These are phyloP conservation scores for Dermatemys mawii DNA, from an alignment of 2,113 vertebrate species.

Conservation along the genomic window DNA sequence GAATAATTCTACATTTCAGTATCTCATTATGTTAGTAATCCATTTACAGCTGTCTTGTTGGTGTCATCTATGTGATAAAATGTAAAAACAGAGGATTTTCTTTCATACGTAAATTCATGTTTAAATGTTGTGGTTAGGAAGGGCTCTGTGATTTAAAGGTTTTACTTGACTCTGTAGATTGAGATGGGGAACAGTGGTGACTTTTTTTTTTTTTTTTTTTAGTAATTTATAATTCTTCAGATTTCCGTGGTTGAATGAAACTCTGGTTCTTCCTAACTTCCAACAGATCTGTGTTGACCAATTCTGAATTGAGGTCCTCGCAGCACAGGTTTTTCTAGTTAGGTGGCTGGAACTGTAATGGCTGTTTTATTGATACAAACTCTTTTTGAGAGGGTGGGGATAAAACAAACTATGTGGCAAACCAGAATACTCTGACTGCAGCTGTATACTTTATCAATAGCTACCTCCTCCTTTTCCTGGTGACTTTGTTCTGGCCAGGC, in stretches of 20 bases:
- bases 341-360: not conserved
- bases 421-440: not conserved
- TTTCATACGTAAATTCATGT: not conserved
- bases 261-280: not conserved
- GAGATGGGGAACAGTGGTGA: not conserved
- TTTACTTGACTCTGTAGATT: not conserved
- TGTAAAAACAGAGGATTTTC: not conserved
- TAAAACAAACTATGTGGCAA: not conserved
- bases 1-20: not conserved
- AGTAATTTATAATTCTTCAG: not conserved
- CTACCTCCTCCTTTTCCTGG: not conserved
- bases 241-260: no score
- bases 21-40: not conserved
- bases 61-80: not conserved
- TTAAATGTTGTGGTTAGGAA: not conserved
- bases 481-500: not conserved
- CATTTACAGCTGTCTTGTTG: not conserved
- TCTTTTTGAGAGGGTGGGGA: not conserved
- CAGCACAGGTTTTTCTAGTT: not conserved
- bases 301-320: not conserved
- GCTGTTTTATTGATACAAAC: not conserved
- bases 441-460: no score
- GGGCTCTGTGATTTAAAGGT: not conserved
- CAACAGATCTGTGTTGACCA: not conserved
- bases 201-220: not conserved